Evolutionary conservation across 2,113 vertebrate species (phyloP).

Genomic region (Cyanoramphus novaezelandiae): DNA sequence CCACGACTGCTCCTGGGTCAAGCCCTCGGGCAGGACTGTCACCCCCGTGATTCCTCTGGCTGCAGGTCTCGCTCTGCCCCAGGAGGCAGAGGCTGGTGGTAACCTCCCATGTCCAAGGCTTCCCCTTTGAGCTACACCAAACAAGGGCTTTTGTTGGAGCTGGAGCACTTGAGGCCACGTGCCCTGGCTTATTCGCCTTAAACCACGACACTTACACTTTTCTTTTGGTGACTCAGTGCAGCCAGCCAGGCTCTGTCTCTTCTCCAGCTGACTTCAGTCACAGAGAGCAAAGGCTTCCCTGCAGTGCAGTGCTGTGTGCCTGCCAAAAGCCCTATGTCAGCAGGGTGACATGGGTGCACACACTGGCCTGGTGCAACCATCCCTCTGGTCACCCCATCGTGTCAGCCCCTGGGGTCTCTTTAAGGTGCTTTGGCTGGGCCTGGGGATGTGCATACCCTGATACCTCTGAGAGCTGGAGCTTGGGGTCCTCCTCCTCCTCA

Average conservation of each 20-base stretch:
- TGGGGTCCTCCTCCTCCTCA: neutral
- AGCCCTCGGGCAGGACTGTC: too few species aligned
- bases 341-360: neutral
- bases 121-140: too few species aligned
- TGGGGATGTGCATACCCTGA: too few species aligned
- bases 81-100: neutral
- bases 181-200: neutral
- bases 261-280: neutral
- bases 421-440: neutral
- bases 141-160: neutral
- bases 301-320: neutral
- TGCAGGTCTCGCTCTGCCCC: neutral
- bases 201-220: neutral
- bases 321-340: too few species aligned
- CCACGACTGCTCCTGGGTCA: neutral
- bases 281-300: neutral
- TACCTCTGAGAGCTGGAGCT: neutral
- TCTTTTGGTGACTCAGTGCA: neutral
- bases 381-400: neutral
- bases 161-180: rapidly evolving
- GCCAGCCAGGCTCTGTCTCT: neutral
- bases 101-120: neutral
- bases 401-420: too few species aligned
- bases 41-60: rapidly evolving
- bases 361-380: neutral